Conservation (phyloP, 2,113 vertebrate species). For the Lasiurus cinereus region DNA sequence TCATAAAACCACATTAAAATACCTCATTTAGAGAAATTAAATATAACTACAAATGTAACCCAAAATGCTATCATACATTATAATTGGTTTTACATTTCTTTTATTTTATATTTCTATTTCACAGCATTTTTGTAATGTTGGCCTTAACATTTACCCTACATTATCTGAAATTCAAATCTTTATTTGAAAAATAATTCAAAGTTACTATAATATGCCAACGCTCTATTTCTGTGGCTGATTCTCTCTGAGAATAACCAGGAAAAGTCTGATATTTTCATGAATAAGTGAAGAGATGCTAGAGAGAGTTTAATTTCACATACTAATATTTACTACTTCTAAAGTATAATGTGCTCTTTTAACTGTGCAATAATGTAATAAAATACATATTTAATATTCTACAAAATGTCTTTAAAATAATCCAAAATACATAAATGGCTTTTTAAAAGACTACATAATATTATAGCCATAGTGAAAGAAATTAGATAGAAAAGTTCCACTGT, state of each 20-base stretch:
- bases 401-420: slow-evolving; percentile 54
- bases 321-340: slow-evolving; percentile 51
- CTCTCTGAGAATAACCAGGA: background rate
- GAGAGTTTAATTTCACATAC: background rate
- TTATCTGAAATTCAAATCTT: background rate
- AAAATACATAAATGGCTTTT: slow-evolving; percentile 47
- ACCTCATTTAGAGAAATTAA: background rate
- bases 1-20: background rate
- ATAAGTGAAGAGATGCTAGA: slow-evolving; percentile 44
- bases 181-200: slow-evolving; percentile 11
- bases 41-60: background rate
- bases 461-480: slow-evolving; percentile 9
- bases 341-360: slow-evolving; percentile 38
- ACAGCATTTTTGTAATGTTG: background rate
- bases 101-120: background rate
- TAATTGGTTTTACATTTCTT: background rate
- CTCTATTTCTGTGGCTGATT: background rate
- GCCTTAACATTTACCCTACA: background rate
- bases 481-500: background rate
- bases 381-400: slow-evolving; percentile 63
- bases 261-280: slow-evolving; percentile 41
- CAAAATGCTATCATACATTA: background rate
- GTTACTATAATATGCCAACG: background rate
- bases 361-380: slow-evolving; percentile 65
- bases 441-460: slow-evolving; percentile 34